Evolutionary conservation across 2,113 vertebrate species (phyloP).

Genomic region (Caloenas nicobarica): DNA sequence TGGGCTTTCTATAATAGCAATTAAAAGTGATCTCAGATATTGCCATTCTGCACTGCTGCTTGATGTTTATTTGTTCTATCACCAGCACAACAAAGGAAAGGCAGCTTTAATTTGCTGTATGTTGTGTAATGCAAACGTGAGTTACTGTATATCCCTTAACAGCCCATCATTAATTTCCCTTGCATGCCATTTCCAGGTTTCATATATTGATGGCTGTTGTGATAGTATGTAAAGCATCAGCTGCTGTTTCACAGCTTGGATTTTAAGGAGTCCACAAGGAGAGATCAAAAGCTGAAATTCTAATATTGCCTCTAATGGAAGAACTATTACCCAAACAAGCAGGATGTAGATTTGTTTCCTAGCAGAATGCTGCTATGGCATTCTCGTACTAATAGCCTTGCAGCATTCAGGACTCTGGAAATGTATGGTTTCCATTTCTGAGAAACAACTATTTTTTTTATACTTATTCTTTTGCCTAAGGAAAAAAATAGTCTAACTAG

Average conservation of each 20-base stretch:
- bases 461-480: neutral
- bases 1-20: neutral
- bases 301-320: slow-evolving; percentile 63
- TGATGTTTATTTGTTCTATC: slow-evolving; percentile 17
- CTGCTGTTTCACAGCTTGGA: slow-evolving; percentile 71
- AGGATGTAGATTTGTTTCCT: slow-evolving; percentile 50
- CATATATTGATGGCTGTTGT: slow-evolving; percentile 55
- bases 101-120: slow-evolving; percentile 37
- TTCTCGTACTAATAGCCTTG: neutral
- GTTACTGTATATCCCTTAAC: slow-evolving; percentile 53
- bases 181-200: slow-evolving; percentile 24
- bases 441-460: neutral
- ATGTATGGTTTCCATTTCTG: neutral
- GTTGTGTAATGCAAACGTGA: slow-evolving; percentile 42
- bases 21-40: neutral
- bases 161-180: slow-evolving; percentile 52
- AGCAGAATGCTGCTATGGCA: slow-evolving; percentile 17
- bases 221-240: slow-evolving; percentile 65
- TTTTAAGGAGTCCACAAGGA: slow-evolving; percentile 70
- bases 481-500: neutral
- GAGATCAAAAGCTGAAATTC: slow-evolving; percentile 67
- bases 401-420: neutral
- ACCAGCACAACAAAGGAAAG: slow-evolving; percentile 18
- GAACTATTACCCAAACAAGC: slow-evolving; percentile 62
- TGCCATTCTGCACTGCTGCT: neutral